These are phyloP conservation scores for Oncorhynchus nerka DNA, from an alignment of 2,113 vertebrate genomes.

Conservation along the genomic window DNA sequence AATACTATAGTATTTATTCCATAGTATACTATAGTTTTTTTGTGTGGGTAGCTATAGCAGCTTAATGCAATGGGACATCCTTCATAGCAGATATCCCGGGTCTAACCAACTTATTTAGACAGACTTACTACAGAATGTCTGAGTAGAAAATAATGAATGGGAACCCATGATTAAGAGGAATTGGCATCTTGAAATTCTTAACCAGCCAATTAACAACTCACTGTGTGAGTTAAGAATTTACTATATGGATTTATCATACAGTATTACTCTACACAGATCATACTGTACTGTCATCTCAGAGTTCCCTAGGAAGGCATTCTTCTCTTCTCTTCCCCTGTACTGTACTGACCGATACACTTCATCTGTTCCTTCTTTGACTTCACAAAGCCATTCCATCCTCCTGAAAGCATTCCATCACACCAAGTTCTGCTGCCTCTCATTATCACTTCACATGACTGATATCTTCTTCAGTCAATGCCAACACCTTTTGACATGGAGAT, in stretches of 20 bases:
- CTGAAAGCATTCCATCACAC: slow-evolving; percentile 1
- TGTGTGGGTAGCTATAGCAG: not conserved
- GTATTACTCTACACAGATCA: too few species aligned
- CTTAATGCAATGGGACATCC: not conserved
- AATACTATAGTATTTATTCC: too few species aligned
- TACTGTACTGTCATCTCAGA: too few species aligned
- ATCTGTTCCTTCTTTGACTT: slow-evolving; percentile 42
- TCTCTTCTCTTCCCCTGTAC: too few species aligned
- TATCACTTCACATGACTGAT: not conserved
- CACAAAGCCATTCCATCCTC: slow-evolving; percentile 18
- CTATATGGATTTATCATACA: too few species aligned
- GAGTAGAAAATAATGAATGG: too few species aligned
- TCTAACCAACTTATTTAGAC: not conserved
- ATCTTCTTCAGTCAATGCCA: not conserved
- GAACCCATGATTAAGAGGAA: too few species aligned
- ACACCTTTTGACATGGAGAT: not conserved
- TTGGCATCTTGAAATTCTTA: too few species aligned
- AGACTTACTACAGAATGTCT: not conserved
- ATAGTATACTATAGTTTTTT: too few species aligned
- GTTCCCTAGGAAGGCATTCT: too few species aligned
- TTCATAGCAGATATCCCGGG: not conserved
- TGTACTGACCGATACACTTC: not conserved
- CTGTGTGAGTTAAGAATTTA: too few species aligned
- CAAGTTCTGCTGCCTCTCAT: not conserved
- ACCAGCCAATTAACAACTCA: too few species aligned